A percentile compares a stretch with the other conserved stretches of the same genome.
Evolutionary conservation across 2,888 invertebrate genomes (phyloP).

Genomic region (Elgonia sp.): DNA sequence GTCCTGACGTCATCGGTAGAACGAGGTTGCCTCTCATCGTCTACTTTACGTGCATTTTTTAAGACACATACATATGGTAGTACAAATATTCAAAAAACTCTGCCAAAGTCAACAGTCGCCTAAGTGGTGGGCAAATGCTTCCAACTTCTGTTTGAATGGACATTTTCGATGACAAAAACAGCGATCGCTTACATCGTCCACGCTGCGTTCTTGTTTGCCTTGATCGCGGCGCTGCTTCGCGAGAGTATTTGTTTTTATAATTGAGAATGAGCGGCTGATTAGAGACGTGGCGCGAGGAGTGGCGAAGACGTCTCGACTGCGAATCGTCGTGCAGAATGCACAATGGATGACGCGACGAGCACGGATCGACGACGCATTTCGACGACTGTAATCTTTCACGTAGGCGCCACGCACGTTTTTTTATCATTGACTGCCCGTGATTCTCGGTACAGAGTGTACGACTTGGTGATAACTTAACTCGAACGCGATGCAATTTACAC

Average conservation of each 20-base stretch:
- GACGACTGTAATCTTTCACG: conserved; percentile 67
- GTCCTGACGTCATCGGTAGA: conserved; percentile 84
- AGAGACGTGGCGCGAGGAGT: conserved; percentile 36
- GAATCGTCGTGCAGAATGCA: conserved; percentile 36
- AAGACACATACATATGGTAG: conserved; percentile 24
- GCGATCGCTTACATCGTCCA: background rate
- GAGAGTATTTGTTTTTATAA: conserved; percentile 60
- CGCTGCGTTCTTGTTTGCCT: conserved; percentile 38
- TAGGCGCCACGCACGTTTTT: conserved; percentile 67
- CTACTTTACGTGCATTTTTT: conserved; percentile 21
- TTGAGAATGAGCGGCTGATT: conserved; percentile 38
- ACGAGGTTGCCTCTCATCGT: conserved; percentile 81
- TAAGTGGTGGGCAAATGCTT: conserved; percentile 39
- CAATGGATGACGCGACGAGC: conserved; percentile 34
- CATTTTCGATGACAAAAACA: conserved; percentile 16
- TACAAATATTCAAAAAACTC: conserved; percentile 39
- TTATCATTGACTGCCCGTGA: conserved; percentile 61
- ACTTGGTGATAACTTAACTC: conserved; percentile 56
- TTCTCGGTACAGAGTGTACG: conserved; percentile 51
- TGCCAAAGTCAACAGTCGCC: conserved; percentile 41
- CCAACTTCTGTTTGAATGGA: conserved; percentile 7
- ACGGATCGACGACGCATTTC: conserved; percentile 46
- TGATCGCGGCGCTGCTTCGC: conserved; percentile 14
- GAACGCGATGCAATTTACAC: conserved; percentile 62
- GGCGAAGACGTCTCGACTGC: conserved; percentile 44